These are phyloP conservation scores for Prosapia bicincta DNA, from an alignment of 2,888 invertebrate genomes.

Conservation along the genomic window DNA sequence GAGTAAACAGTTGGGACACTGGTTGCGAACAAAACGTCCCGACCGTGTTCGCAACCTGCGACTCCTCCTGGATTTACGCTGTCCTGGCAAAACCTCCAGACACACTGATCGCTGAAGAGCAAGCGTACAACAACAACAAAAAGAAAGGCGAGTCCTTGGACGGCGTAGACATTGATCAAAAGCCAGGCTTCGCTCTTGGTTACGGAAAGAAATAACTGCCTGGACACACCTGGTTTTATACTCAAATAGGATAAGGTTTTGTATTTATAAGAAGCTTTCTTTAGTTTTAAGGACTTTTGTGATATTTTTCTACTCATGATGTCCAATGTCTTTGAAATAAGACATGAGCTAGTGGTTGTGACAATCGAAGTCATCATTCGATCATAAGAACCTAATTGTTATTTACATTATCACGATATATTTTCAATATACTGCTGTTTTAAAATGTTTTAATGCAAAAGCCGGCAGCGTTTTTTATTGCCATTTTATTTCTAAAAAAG, in stretches of 20 bases:
- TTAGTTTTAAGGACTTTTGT: no score
- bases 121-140: constrained; percentile 24
- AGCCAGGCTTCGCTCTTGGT: constrained; percentile 40
- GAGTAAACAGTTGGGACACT: constrained; percentile 74
- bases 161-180: constrained; percentile 35
- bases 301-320: no score
- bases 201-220: constrained; percentile 35
- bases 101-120: constrained; percentile 44
- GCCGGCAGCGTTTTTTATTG: no score
- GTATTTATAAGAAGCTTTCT: no score
- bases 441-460: no score
- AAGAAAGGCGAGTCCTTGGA: constrained; percentile 30
- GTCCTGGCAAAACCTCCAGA: constrained; percentile 45
- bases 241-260: neutral
- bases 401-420: no score
- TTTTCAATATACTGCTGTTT: no score
- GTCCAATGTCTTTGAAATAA: no score
- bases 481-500: no score
- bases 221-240: neutral
- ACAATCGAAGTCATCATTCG: no score
- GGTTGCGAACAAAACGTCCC: constrained; percentile 53
- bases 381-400: no score
- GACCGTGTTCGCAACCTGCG: constrained; percentile 48
- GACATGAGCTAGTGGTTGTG: no score
- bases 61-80: constrained; percentile 48